These are phyloP conservation scores for Todiramphus saurophagus DNA, from an alignment of 2,113 vertebrate species.

Conservation along the genomic window DNA sequence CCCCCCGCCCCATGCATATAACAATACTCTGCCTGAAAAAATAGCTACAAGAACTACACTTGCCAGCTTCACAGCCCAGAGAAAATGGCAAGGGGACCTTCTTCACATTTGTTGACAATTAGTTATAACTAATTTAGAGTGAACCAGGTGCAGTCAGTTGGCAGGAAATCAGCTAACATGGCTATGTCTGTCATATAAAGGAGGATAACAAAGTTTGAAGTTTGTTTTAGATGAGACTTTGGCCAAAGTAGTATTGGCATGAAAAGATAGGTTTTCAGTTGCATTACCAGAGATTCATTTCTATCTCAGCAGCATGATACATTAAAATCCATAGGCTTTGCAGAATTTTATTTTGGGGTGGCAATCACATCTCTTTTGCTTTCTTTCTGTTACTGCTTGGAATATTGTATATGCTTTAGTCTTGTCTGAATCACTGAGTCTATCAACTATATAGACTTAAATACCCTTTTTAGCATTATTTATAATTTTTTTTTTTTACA, in stretches of 20 bases:
- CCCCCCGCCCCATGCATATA: no score
- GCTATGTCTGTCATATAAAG: background rate
- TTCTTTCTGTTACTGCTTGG: background rate
- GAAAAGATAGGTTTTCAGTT: background rate
- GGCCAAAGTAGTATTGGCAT: background rate
- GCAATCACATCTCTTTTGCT: background rate
- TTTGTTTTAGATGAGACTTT: background rate
- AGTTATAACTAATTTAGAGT: slow-evolving; percentile 18
- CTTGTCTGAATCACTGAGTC: background rate
- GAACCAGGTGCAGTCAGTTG: slow-evolving; percentile 28
- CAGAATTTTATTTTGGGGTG: background rate
- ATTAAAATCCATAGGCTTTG: background rate
- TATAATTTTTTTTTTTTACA: background rate
- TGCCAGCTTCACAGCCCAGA: background rate
- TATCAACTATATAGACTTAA: background rate
- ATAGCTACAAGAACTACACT: background rate
- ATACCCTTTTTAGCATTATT: background rate
- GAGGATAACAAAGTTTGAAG: background rate
- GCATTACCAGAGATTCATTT: background rate
- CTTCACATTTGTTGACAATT: background rate
- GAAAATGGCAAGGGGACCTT: background rate
- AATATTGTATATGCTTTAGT: background rate
- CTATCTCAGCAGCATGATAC: background rate
- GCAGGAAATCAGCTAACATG: slow-evolving; percentile 3
- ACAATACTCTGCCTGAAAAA: background rate